A percentile compares a stretch with the other conserved stretches of the same genome.
phyloP scores from a whole-genome alignment of 1,140 invertebrate genomes.

The Macrosteles quadrilineatus region DNA sequence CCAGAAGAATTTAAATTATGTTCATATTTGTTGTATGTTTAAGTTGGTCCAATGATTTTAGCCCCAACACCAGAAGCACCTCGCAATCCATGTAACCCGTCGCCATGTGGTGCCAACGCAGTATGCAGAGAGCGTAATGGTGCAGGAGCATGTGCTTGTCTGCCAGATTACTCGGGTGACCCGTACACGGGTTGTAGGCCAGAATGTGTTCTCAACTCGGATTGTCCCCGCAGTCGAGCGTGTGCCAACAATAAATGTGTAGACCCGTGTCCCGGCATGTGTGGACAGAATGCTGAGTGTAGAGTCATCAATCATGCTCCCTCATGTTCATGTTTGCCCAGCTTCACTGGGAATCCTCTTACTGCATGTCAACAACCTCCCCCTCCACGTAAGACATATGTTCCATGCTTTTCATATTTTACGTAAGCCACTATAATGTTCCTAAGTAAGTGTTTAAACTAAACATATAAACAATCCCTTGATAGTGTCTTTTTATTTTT shows the following conservation, averaged over 20 bases:
- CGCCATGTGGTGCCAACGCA: slow-evolving; percentile 74
- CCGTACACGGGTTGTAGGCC: slow-evolving; percentile 64
- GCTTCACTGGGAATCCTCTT: slow-evolving; percentile 71
- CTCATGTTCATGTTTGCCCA: slow-evolving; percentile 67
- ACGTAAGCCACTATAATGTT: slow-evolving; percentile 19
- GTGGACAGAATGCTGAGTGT: slow-evolving; percentile 71
- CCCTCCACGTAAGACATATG: slow-evolving; percentile 34
- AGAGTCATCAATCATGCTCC: slow-evolving; percentile 73
- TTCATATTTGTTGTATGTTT: too few relatives aligned
- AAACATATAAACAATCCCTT: too few relatives aligned
- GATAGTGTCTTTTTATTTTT: too few relatives aligned
- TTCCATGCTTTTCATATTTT: slow-evolving; percentile 7
- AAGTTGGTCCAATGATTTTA: not conserved
- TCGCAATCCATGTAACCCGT: slow-evolving; percentile 67
- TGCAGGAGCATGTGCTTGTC: slow-evolving; percentile 73
- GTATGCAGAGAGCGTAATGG: slow-evolving; percentile 66
- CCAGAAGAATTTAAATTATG: too few relatives aligned
- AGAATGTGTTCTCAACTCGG: slow-evolving; percentile 69
- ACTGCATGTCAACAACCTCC: slow-evolving; percentile 54
- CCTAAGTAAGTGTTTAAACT: too few relatives aligned
- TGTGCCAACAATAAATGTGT: slow-evolving; percentile 70
- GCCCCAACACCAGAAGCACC: slow-evolving; percentile 35
- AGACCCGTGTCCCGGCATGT: slow-evolving; percentile 69
- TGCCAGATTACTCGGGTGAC: slow-evolving; percentile 79
- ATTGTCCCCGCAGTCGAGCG: slow-evolving; percentile 69